A percentile compares a stretch with the other conserved stretches of the same genome.
These are phyloP conservation scores for Hyperopisus bebe DNA, from an alignment of 2,113 vertebrate genomes.

Conservation along the genomic window DNA sequence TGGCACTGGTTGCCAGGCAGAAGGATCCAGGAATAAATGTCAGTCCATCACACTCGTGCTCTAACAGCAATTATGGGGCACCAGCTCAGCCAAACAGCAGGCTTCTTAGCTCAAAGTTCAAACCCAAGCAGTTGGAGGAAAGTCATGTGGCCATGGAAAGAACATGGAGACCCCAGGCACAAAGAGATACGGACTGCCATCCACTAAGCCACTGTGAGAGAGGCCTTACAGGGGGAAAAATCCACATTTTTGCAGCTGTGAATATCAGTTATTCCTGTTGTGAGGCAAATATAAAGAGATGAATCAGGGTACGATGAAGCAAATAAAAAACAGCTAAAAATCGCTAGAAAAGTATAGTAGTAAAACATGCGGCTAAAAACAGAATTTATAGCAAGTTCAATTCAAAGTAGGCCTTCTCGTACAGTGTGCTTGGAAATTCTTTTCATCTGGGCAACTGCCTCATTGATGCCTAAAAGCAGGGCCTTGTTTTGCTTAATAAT, in stretches of 20 bases:
- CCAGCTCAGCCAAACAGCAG: neutral
- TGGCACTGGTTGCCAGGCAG: neutral
- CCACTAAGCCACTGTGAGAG: neutral
- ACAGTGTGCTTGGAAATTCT: neutral
- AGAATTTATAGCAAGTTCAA: neutral
- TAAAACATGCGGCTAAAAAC: too few relatives aligned
- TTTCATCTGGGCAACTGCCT: conserved; percentile 8
- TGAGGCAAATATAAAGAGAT: neutral
- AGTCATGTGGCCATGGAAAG: neutral
- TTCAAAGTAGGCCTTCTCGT: neutral
- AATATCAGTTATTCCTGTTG: neutral
- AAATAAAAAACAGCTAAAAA: neutral
- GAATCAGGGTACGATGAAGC: neutral
- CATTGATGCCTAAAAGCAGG: neutral
- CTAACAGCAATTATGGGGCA: neutral
- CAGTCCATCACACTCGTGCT: neutral
- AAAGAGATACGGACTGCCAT: neutral
- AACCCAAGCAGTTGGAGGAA: neutral
- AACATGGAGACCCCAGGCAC: neutral
- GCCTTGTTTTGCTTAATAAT: neutral
- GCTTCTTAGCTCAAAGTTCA: neutral
- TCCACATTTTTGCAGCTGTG: neutral
- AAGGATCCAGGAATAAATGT: neutral
- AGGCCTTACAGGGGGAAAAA: neutral
- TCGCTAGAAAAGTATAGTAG: neutral